These are phyloP conservation scores for Linurgus olivaceus DNA, from an alignment of 2,797 vertebrate genomes.

Conservation along the genomic window DNA sequence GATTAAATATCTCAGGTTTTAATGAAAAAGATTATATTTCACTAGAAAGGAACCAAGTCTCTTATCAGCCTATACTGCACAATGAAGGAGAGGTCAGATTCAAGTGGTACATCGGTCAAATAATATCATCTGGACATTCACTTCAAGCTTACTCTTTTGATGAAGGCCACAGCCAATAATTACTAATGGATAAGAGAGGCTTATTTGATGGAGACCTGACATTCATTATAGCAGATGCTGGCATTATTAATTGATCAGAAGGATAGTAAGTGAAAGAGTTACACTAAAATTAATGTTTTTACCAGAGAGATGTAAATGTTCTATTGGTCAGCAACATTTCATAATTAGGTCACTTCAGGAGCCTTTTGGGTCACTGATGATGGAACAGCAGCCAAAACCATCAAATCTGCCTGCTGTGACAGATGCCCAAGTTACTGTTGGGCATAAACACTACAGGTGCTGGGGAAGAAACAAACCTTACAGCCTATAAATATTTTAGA, in stretches of 20 bases:
- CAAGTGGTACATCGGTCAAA: neutral
- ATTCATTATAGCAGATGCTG: neutral
- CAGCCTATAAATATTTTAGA: slow-evolving; percentile 58
- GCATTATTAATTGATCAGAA: slow-evolving; percentile 22
- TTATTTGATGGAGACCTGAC: slow-evolving; percentile 12
- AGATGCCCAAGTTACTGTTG: slow-evolving; percentile 23
- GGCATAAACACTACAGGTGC: slow-evolving; percentile 37
- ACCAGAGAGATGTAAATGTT: neutral
- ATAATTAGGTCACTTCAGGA: neutral
- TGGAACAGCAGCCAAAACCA: neutral
- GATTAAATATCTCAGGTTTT: neutral
- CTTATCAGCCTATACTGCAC: neutral
- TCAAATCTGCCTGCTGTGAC: slow-evolving; percentile 8
- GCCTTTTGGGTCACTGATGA: neutral
- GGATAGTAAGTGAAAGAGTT: neutral
- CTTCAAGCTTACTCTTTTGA: neutral
- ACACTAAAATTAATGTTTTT: neutral
- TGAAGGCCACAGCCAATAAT: neutral
- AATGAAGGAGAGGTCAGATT: neutral
- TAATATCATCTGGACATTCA: neutral
- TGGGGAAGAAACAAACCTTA: slow-evolving; percentile 39
- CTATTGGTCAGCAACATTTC: slow-evolving; percentile 28
- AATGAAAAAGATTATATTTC: slow-evolving; percentile 13
- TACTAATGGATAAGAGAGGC: neutral
- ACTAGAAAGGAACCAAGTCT: neutral